Evolutionary conservation across 2,888 invertebrate genomes (phyloP).

Genomic region (Drosophila ustulata): DNA sequence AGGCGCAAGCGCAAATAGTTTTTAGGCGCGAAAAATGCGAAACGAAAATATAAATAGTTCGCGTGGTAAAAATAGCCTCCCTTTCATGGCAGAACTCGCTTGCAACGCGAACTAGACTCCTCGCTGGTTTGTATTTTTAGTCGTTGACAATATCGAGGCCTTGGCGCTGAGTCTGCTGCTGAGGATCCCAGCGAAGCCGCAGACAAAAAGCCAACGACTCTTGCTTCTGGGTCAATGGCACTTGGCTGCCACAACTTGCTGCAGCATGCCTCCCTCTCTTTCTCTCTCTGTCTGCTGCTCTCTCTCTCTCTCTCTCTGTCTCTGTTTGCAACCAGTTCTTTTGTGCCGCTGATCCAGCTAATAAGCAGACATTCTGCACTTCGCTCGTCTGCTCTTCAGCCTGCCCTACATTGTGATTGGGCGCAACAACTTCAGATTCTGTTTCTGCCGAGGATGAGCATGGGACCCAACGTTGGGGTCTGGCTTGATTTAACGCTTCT

Average conservation of each 20-base stretch:
- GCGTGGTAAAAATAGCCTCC: slow-evolving; percentile 61
- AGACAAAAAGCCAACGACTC: slow-evolving; percentile 65
- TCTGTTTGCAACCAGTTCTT: slow-evolving; percentile 48
- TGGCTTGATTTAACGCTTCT: slow-evolving; percentile 54
- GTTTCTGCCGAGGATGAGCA: background rate
- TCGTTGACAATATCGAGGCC: slow-evolving; percentile 78
- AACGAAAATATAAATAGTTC: slow-evolving; percentile 33
- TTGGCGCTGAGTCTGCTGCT: slow-evolving; percentile 32
- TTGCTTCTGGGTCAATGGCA: slow-evolving; percentile 75
- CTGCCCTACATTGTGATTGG: slow-evolving; percentile 56
- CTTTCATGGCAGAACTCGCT: slow-evolving; percentile 13
- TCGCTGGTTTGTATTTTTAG: slow-evolving; percentile 59
- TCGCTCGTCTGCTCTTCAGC: slow-evolving; percentile 15
- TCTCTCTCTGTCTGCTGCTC: background rate
- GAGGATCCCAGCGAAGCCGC: slow-evolving; percentile 25
- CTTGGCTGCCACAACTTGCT: slow-evolving; percentile 42
- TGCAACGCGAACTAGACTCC: slow-evolving; percentile 11
- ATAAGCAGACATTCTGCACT: slow-evolving; percentile 47
- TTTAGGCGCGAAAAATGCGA: slow-evolving; percentile 47
- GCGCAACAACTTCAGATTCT: slow-evolving; percentile 4
- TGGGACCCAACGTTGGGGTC: slow-evolving; percentile 13
- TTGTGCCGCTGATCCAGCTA: slow-evolving; percentile 53
- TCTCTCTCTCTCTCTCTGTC: slow-evolving; percentile 9
- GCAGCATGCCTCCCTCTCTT: slow-evolving; percentile 6
- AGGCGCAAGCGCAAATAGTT: slow-evolving; percentile 22